Evolutionary conservation across 23 tunicate species (phyloP).

Genomic region (Ascidia mentula): DNA sequence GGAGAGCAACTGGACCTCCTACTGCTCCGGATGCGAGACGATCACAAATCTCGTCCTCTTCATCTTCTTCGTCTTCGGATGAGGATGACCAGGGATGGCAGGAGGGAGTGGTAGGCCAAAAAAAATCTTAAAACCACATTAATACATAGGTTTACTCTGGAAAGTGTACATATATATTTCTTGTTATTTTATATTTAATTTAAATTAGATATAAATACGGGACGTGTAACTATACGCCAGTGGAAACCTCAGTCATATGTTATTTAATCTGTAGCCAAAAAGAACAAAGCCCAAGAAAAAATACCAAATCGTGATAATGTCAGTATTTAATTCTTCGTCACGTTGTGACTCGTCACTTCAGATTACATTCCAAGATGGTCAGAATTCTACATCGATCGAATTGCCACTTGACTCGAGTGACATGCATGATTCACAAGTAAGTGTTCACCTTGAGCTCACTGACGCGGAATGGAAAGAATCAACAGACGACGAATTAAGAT

Average conservation of each 20-base stretch:
- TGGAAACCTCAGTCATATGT: no score
- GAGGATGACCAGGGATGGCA: slow-evolving; percentile 31
- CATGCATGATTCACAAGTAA: slow-evolving; percentile 40
- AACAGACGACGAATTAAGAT: slow-evolving; percentile 33
- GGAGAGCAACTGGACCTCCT: slow-evolving; percentile 36
- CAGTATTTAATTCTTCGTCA: no score
- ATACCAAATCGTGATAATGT: no score
- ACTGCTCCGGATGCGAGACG: background rate
- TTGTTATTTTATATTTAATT: no score
- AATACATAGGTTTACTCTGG: no score
- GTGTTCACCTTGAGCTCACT: slow-evolving; percentile 29
- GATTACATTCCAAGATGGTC: slow-evolving; percentile 70
- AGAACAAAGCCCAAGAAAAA: no score
- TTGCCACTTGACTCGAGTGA: slow-evolving; percentile 33
- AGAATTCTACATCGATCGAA: slow-evolving; percentile 48
- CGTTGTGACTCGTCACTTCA: background rate
- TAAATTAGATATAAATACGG: no score
- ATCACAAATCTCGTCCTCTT: background rate
- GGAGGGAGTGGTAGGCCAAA: slow-evolving; percentile 30
- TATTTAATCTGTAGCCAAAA: no score
- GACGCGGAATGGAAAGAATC: slow-evolving; percentile 34
- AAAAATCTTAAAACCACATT: no score
- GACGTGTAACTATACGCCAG: no score
- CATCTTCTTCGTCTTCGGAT: background rate
- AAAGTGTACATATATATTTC: no score